Base-by-base conservation (phyloP, 2,113 vertebrate genomes). In the Cryptoleucopteryx plumbea region DNA sequence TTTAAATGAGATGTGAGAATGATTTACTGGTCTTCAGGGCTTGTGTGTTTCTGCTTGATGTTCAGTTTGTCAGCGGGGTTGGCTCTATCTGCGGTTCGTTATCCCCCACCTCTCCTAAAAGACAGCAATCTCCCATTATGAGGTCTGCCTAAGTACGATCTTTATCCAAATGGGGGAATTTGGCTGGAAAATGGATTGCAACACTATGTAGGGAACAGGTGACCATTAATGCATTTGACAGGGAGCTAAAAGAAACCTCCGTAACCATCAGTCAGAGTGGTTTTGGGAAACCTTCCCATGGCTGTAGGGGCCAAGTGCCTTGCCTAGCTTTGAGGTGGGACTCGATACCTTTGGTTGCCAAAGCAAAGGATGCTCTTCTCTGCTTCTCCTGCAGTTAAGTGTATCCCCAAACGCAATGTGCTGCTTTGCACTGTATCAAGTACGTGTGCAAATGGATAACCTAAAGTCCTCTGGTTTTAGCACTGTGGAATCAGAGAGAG, bases 71-170 rank as follows among this genome's bases (percentile, higher is more conserved):
- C 5, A 1, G 25, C 36, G 73, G 59, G 59, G 29, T 40, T 73
- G 42, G 29, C 25, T 80, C 20, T 45, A 2, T n/a, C n/a, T 50
- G 27, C 0, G 1, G 32, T 48, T 78, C 11, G 3, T 78, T n/a
- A 55, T 61, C 42, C 19, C 10, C 11, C 16, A 36, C 40, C 8
- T 48, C 58, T 66, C 8, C 71, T 22, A 48, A 32, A 62, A 62
- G 52, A 25, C 13, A 11, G 31, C 1, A 0, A 5, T 32, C 16
- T 77, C 26, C 16, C 2, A 1, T 59, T 50, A 32, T 7, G 22
- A 88, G 26, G 6, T 42, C 72, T 70, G 40, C 15, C 13, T 72
- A 52, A 56, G 42, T 0, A 32, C 4, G 8, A 5, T 45, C 66
- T 86, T 86, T 22, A 75, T 55, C 42, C 34, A 47, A 52, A 42